phyloP scores from a whole-genome alignment of 2,797 vertebrate species.

The Tympanoctomys barrerae region DNA sequence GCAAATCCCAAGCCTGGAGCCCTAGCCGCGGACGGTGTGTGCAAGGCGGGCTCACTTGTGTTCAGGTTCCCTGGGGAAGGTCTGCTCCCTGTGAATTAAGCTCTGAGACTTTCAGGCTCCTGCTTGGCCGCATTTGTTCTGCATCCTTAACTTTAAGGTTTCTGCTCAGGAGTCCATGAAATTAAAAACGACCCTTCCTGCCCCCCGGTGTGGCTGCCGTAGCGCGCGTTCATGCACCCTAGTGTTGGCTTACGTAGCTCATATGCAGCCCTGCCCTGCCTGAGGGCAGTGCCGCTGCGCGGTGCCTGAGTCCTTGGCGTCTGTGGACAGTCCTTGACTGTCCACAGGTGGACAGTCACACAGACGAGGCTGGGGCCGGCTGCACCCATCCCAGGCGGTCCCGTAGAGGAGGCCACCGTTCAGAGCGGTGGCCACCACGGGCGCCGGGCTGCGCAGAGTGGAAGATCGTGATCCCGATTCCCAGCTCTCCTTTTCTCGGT shows the following conservation, averaged over 20 bases:
- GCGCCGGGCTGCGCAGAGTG: neutral
- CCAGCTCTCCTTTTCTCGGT: neutral
- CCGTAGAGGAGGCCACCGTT: neutral
- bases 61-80: neutral
- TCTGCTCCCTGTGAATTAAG: neutral
- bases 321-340: too few relatives aligned
- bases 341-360: too few relatives aligned
- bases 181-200: neutral
- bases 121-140: neutral
- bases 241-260: neutral
- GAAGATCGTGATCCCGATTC: neutral
- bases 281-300: neutral
- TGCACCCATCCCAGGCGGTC: neutral
- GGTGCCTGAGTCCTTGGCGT: neutral
- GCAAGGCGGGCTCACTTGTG: neutral
- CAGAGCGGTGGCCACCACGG: neutral
- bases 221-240: neutral
- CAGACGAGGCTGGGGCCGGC: too few relatives aligned
- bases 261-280: neutral
- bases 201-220: neutral
- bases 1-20: too few relatives aligned
- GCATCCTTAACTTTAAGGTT: neutral
- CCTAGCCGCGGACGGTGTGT: neutral
- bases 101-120: neutral
- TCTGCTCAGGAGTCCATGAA: conserved; percentile 44